Percentiles rank a stretch among this genome's conserved stretches.
These are phyloP conservation scores for Luffia ferchaultella DNA, from an alignment of 2,888 invertebrate genomes.

Conservation along the genomic window DNA sequence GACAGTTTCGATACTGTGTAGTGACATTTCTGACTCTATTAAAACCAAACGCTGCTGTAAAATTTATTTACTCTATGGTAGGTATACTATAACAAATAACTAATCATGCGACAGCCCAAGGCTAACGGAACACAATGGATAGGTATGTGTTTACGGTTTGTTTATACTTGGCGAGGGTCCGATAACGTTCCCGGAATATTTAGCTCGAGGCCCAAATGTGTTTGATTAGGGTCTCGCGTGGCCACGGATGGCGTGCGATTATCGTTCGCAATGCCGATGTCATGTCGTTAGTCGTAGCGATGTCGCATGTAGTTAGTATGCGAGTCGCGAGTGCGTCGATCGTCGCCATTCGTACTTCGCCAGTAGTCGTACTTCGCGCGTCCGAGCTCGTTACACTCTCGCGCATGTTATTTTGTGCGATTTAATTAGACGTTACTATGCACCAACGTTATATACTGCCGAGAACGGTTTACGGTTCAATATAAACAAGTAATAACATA, in stretches of 20 bases:
- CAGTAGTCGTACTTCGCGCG: background rate
- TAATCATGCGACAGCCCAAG: no score
- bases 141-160: conserved; percentile 31
- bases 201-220: conserved; percentile 39
- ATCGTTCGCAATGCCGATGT: background rate
- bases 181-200: conserved; percentile 47
- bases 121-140: conserved; percentile 35
- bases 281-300: no score
- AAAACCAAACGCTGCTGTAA: no score
- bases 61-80: no score
- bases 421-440: no score
- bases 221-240: conserved; percentile 40
- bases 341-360: background rate
- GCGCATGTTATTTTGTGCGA: background rate
- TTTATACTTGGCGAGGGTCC: conserved; percentile 35
- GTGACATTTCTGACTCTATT: no score
- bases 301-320: background rate
- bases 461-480: no score
- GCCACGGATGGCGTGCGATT: conserved; percentile 28
- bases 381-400: background rate
- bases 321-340: background rate
- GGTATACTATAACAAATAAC: no score
- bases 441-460: no score
- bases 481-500: no score
- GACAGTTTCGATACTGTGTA: no score